Conservation (phyloP, 2,797 vertebrate genomes). For the Limnodromus scolopaceus region DNA sequence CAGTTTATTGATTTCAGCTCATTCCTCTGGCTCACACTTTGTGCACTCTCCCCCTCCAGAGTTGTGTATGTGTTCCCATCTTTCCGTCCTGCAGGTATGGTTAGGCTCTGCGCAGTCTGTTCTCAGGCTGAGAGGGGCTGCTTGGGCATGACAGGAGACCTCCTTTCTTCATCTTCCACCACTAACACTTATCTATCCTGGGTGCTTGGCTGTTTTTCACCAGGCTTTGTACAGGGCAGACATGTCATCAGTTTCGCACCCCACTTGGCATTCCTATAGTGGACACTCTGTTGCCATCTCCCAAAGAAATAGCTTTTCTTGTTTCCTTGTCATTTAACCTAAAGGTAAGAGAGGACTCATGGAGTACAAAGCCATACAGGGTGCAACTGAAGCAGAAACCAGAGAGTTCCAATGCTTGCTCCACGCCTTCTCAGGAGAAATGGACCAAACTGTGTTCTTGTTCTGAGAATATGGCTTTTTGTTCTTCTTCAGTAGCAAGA, state of each 20-base stretch:
- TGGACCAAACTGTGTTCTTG: background rate
- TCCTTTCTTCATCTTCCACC: background rate
- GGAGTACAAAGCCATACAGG: background rate
- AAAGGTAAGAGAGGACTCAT: background rate
- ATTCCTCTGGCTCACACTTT: background rate
- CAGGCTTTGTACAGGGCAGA: background rate
- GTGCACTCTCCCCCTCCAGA: background rate
- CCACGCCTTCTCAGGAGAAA: background rate
- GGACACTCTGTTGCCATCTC: background rate
- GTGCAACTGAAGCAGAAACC: background rate
- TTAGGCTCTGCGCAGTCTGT: background rate
- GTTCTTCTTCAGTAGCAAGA: background rate
- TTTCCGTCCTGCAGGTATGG: background rate
- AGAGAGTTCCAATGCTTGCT: background rate
- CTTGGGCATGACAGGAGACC: background rate
- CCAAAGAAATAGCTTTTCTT: background rate
- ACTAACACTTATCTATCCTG: background rate
- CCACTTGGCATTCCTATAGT: background rate
- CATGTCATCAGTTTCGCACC: background rate
- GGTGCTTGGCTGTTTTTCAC: background rate
- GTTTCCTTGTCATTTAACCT: background rate
- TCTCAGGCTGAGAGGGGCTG: background rate
- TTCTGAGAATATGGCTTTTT: background rate
- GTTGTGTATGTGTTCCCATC: background rate
- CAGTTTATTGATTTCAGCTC: background rate